Evolutionary conservation across 2,888 invertebrate species (phyloP).

Genomic region (Sarcophaga subvicina): DNA sequence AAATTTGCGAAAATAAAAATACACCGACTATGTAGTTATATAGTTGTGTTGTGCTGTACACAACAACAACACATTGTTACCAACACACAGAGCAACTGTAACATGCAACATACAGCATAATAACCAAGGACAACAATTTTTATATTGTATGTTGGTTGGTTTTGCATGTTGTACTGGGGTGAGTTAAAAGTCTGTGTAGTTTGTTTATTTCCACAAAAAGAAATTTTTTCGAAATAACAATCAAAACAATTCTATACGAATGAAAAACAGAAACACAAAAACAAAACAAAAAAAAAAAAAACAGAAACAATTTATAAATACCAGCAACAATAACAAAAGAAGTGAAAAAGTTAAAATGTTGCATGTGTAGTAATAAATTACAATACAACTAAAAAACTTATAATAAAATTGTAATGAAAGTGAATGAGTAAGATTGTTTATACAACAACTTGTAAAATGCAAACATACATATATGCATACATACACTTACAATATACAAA

Average conservation of each 20-base stretch:
- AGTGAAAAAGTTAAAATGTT: conserved; percentile 74
- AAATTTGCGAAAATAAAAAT: too few species aligned
- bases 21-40: conserved; percentile 10
- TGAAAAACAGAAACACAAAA: conserved; percentile 22
- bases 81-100: conserved; percentile 68
- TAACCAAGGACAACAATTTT: conserved; percentile 63
- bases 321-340: not conserved
- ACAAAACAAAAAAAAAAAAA: not conserved
- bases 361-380: conserved; percentile 79
- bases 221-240: conserved; percentile 76
- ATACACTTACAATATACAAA: not conserved
- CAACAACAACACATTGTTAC: too few species aligned
- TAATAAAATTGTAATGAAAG: conserved; percentile 37
- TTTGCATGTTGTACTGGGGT: not conserved
- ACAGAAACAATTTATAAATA: not conserved
- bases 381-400: conserved; percentile 47
- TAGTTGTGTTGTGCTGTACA: not conserved
- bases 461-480: not conserved
- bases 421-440: conserved; percentile 43
- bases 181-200: conserved; percentile 16
- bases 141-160: conserved; percentile 14
- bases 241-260: conserved; percentile 74
- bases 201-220: conserved; percentile 45
- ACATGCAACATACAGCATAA: conserved; percentile 63
- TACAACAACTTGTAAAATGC: conserved; percentile 25